Conservation (phyloP, 2,888 invertebrate genomes). For the Hyppa rectilinea region DNA sequence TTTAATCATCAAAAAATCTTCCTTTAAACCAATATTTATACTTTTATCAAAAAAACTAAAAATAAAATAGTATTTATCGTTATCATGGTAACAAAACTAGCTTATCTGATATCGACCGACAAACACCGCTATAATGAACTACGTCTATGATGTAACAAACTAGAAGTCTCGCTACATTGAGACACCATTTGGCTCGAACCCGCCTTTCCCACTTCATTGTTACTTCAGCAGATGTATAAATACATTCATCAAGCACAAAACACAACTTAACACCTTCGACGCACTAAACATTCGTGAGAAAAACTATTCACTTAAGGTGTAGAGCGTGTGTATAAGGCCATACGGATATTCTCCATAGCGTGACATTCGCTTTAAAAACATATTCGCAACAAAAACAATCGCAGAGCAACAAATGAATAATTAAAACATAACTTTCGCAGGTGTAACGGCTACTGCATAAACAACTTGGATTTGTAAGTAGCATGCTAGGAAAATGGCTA, state of each 20-base stretch:
- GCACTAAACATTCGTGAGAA: slow-evolving; percentile 43
- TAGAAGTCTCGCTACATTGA: slow-evolving; percentile 16
- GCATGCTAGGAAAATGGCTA: slow-evolving; percentile 30
- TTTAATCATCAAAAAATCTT: background rate
- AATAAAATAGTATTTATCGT: slow-evolving; percentile 15
- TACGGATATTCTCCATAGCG: slow-evolving; percentile 27
- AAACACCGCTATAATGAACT: slow-evolving; percentile 27
- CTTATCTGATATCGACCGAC: slow-evolving; percentile 41
- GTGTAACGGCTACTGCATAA: slow-evolving; percentile 58
- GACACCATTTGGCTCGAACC: slow-evolving; percentile 16
- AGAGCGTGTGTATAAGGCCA: slow-evolving; percentile 8
- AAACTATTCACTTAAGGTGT: slow-evolving; percentile 25
- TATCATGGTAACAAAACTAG: slow-evolving; percentile 30
- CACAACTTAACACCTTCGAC: slow-evolving; percentile 37
- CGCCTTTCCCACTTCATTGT: slow-evolving; percentile 47
- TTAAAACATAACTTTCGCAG: slow-evolving; percentile 75
- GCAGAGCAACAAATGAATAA: slow-evolving; percentile 77
- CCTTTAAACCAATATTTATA: background rate
- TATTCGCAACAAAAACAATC: slow-evolving; percentile 74
- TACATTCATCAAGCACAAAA: slow-evolving; percentile 43
- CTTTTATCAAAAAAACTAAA: background rate
- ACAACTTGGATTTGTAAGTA: slow-evolving; percentile 55
- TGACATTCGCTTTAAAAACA: slow-evolving; percentile 68
- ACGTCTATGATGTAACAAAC: slow-evolving; percentile 28
- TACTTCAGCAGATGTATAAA: slow-evolving; percentile 24